These are phyloP conservation scores for Scatophagus argus DNA, from an alignment of 2,113 vertebrate species.

Conservation along the genomic window DNA sequence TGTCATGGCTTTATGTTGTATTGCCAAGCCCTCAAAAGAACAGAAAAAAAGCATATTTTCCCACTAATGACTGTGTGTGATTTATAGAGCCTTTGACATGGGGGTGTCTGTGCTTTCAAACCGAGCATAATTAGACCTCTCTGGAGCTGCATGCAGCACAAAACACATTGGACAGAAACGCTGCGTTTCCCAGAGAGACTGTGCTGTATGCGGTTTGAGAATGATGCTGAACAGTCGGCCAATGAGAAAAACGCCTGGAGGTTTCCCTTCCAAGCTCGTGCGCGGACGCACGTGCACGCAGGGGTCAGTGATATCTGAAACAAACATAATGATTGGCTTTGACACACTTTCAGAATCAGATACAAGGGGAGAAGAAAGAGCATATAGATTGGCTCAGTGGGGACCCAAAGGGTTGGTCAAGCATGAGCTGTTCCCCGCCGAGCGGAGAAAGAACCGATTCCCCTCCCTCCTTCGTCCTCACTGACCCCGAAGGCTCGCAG, in stretches of 20 bases:
- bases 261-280: slow-evolving; percentile 38
- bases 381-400: slow-evolving; percentile 62
- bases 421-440: slow-evolving; percentile 65
- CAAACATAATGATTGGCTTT: slow-evolving; percentile 74
- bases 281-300: slow-evolving; percentile 32
- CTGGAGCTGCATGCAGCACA: slow-evolving; percentile 59
- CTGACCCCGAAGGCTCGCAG: slow-evolving; percentile 71
- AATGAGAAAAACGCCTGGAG: slow-evolving; percentile 57
- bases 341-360: slow-evolving; percentile 72
- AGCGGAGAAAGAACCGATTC: slow-evolving; percentile 50
- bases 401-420: slow-evolving; percentile 60
- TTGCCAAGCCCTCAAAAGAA: slow-evolving; percentile 69
- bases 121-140: slow-evolving; percentile 71
- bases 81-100: slow-evolving; percentile 76
- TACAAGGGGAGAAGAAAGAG: slow-evolving; percentile 71
- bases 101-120: slow-evolving; percentile 75
- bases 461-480: slow-evolving; percentile 64
- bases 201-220: slow-evolving; percentile 56
- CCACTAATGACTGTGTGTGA: slow-evolving; percentile 78
- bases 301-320: slow-evolving; percentile 69
- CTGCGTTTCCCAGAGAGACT: slow-evolving; percentile 59
- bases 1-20: slow-evolving; percentile 74
- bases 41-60: slow-evolving; percentile 65
- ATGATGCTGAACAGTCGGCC: slow-evolving; percentile 44
- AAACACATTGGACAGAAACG: slow-evolving; percentile 60